These are phyloP conservation scores for Hololepta plana DNA, from an alignment of 2,888 invertebrate genomes.

Conservation along the genomic window DNA sequence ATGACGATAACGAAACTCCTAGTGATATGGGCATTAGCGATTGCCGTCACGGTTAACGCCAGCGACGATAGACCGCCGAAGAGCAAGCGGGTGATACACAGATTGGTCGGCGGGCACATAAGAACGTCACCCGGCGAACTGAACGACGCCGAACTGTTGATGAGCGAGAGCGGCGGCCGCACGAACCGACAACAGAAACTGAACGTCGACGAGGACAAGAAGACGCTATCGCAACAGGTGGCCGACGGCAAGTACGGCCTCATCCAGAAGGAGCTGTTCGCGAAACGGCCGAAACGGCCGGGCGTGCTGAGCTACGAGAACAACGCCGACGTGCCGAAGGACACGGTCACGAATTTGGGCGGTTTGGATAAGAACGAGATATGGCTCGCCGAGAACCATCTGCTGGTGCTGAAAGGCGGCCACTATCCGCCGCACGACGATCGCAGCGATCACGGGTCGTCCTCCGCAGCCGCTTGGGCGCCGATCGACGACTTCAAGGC, in stretches of 20 bases:
- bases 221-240: conserved; percentile 76
- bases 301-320: conserved; percentile 63
- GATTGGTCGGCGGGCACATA: conserved; percentile 51
- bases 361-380: conserved; percentile 73
- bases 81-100: conserved; percentile 32
- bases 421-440: conserved; percentile 32
- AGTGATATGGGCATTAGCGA: too few relatives aligned
- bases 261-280: conserved; percentile 69
- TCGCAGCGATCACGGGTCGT: conserved; percentile 28
- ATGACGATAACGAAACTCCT: too few relatives aligned
- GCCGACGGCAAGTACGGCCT: conserved; percentile 80
- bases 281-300: conserved; percentile 50
- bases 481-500: conserved; percentile 74
- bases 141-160: conserved; percentile 26
- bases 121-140: too few relatives aligned
- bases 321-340: conserved; percentile 65
- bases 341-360: conserved; percentile 61
- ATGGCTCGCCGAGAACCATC: conserved; percentile 79
- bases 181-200: conserved; percentile 12
- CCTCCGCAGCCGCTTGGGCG: conserved; percentile 39
- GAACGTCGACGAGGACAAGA: conserved; percentile 52
- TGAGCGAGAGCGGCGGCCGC: conserved; percentile 51
- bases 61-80: too few relatives aligned
- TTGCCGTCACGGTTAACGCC: too few relatives aligned
- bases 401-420: conserved; percentile 68